phyloP scores from a whole-genome alignment of 2,113 vertebrate genomes.

The Syngnathoides biaculeatus region DNA sequence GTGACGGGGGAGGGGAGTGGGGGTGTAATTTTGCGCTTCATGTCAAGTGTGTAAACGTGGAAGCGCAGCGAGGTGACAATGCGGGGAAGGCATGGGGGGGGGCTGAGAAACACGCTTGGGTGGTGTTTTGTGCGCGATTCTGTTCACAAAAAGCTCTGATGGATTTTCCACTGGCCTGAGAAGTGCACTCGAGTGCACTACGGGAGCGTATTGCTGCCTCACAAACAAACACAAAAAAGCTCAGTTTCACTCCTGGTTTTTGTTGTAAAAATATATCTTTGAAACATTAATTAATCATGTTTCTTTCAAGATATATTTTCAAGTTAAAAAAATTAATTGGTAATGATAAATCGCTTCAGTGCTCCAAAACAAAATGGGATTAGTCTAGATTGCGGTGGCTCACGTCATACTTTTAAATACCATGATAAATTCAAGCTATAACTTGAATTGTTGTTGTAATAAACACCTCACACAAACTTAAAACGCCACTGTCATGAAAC shows the following conservation, averaged over 20 bases:
- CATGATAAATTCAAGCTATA: neutral
- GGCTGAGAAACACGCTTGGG: conserved; percentile 55
- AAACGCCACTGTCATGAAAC: too few species aligned
- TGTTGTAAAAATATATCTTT: neutral
- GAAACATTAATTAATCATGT: too few species aligned
- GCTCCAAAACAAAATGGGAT: neutral
- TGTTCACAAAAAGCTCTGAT: conserved; percentile 39
- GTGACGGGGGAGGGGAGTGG: conserved; percentile 44
- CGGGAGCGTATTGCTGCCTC: neutral
- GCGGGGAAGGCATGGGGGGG: conserved; percentile 19
- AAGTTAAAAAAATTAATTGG: too few species aligned
- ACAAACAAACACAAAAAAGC: neutral
- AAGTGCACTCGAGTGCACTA: conserved; percentile 36
- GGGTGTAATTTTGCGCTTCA: conserved; percentile 70
- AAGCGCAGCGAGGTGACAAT: conserved; percentile 67
- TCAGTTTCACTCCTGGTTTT: neutral
- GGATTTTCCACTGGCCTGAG: conserved; percentile 44
- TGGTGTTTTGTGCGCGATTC: conserved; percentile 43
- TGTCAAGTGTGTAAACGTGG: conserved; percentile 77
- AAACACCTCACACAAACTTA: neutral
- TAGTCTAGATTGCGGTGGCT: neutral
- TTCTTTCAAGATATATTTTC: neutral
- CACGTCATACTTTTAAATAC: too few species aligned
- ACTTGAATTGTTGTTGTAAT: neutral
- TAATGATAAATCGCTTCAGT: neutral